A percentile compares a stretch with the other conserved stretches of the same genome.
Conservation (phyloP, 92 coral and sea anemone genomes). For the Metridium senile region DNA sequence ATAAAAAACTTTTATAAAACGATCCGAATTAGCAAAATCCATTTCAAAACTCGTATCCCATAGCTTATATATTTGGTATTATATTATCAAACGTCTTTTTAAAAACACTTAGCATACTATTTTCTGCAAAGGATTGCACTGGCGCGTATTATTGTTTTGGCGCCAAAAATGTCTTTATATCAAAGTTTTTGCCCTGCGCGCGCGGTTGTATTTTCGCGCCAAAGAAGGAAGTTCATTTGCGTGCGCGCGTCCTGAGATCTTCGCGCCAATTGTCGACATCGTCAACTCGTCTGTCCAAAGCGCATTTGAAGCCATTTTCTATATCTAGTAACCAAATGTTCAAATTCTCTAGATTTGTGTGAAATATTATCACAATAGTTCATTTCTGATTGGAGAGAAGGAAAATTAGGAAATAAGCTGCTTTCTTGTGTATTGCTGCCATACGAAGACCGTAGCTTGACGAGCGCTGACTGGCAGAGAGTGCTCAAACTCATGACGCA, state of each 20-base stretch:
- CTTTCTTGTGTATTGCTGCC: constrained; percentile 10
- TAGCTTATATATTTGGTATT: no score
- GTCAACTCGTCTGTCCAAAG: neutral
- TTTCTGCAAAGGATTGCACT: no score
- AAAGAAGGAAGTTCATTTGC: neutral
- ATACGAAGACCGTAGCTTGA: constrained; percentile 10
- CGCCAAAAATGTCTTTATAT: no score
- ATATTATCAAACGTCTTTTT: no score
- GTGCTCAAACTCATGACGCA: constrained; percentile 37
- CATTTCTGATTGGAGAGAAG: constrained; percentile 11
- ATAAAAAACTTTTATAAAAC: no score
- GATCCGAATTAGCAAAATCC: no score
- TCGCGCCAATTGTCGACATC: neutral
- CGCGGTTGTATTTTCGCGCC: constrained; percentile 9
- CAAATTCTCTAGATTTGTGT: constrained; percentile 14
- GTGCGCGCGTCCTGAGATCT: neutral
- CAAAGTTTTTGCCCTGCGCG: no score
- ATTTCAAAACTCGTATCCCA: no score
- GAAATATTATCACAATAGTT: constrained; percentile 20
- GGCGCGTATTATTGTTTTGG: no score
- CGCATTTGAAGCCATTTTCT: constrained; percentile 12
- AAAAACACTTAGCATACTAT: no score
- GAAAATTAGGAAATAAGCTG: neutral
- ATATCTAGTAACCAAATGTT: constrained; percentile 13
- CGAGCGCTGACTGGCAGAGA: constrained; percentile 31